Base-by-base conservation (phyloP, 2,888 invertebrate species). In the Timandra comae region DNA sequence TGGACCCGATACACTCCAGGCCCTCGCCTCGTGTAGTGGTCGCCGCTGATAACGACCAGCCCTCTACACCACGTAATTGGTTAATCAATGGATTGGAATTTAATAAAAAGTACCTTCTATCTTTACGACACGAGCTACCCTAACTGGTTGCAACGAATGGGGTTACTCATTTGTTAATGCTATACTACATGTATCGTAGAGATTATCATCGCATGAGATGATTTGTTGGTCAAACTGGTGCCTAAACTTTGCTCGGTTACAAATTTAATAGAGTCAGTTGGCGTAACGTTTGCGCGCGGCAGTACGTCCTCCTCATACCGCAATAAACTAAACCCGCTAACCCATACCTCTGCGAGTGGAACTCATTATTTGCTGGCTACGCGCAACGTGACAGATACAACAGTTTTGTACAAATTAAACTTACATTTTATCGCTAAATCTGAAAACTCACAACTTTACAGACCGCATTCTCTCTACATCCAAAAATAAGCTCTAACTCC, bases 1-100 rank as follows among this genome's bases (percentile, higher is more conserved):
- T 16, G 4, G 16, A 16, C 16, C n/a, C n/a, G n/a, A n/a, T n/a
- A n/a, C n/a, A n/a, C n/a, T 56, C 58, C 52, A 56, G 43, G 58
- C 52, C n/a, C 39, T 43, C 39, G 31, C 31, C 35, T 26, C 19
- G 33, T 29, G 33, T 31, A 22, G n/a, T n/a, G n/a, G n/a, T n/a
- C 16, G 6, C 16, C 16, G 16, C 16, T 24, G 12, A 21, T 16
- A 22, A n/a, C 31, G 29, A 7, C 20, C 10, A 29, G 29, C 12
- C 22, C 24, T 9, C 29, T 32, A 5, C 4, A 1, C 27, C 29
- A 29, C 13, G 10, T 16, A 16, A 16, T 16, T 16, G 16, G 16
- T 5, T 16, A 16, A 16, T 16, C 16, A 16, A 16, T 16, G 16
- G 16, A 16, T 16, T 16, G 16, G 16, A 16, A 16, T 6, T 16